Evolutionary conservation across 2,113 vertebrate genomes (phyloP).

Genomic region (Vombatus ursinus): DNA sequence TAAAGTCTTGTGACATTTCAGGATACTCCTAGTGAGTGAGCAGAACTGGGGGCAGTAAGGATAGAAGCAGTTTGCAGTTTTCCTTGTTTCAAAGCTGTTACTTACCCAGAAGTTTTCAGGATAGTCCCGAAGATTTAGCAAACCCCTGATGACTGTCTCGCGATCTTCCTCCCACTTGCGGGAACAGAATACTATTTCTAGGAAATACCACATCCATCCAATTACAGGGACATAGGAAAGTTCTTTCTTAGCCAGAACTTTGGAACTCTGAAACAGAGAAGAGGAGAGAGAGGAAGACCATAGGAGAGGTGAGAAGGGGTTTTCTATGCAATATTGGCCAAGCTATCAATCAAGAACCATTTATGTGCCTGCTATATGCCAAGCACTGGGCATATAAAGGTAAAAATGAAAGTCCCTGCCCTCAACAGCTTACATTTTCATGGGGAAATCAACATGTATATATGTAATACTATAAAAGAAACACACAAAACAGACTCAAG

Average conservation of each 20-base stretch:
- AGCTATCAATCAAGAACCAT: neutral
- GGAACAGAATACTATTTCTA: conserved; percentile 97
- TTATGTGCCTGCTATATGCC: neutral
- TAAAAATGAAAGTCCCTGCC: neutral
- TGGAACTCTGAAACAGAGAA: conserved; percentile 89
- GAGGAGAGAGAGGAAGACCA: neutral
- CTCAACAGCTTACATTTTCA: neutral
- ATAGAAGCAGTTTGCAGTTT: no score
- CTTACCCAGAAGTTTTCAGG: conserved; percentile 94
- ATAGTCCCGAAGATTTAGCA: conserved; percentile 92
- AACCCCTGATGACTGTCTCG: conserved; percentile 86
- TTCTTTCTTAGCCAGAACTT: conserved; percentile 97
- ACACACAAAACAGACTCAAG: neutral
- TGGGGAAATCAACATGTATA: neutral
- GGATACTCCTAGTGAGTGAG: accelerated
- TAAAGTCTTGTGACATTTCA: neutral
- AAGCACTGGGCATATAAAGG: no score
- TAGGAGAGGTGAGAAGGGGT: neutral
- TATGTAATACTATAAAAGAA: neutral
- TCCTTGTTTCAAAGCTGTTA: neutral
- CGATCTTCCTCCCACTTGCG: conserved; percentile 97
- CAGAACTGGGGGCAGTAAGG: neutral
- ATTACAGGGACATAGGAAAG: conserved; percentile 94
- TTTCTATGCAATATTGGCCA: neutral
- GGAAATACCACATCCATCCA: conserved; percentile 99